phyloP scores from a whole-genome alignment of 2,888 invertebrate species.

The Andricus curvator region DNA sequence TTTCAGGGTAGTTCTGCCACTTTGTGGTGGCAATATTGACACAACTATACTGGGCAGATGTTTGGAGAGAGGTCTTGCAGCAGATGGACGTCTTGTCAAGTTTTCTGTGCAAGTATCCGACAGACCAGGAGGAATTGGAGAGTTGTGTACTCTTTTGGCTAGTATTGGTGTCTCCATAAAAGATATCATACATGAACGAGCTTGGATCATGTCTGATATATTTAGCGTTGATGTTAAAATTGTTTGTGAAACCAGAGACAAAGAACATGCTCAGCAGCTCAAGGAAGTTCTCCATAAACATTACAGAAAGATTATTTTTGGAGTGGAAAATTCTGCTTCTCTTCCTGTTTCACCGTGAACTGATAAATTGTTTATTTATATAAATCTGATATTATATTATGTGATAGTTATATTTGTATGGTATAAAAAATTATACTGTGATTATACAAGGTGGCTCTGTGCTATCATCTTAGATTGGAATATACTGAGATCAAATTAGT shows the following conservation, averaged over 20 bases:
- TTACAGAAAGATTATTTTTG: constrained; percentile 81
- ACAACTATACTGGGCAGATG: constrained; percentile 94
- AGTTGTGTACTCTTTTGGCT: constrained; percentile 88
- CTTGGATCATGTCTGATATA: constrained; percentile 95
- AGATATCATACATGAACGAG: constrained; percentile 97
- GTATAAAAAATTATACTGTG: no score
- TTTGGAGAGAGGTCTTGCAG: constrained; percentile 92
- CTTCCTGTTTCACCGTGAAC: neutral
- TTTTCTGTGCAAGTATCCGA: constrained; percentile 91
- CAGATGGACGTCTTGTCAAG: constrained; percentile 88
- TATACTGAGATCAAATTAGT: neutral
- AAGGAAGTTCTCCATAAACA: constrained; percentile 80
- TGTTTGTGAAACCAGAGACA: constrained; percentile 93
- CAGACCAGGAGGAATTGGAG: constrained; percentile 92
- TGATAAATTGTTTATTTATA: neutral
- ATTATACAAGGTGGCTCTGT: no score
- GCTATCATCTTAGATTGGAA: no score
- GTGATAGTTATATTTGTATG: neutral
- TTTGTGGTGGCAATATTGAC: constrained; percentile 95
- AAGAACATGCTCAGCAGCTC: constrained; percentile 86
- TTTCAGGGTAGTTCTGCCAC: constrained; percentile 88
- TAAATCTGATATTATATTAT: neutral
- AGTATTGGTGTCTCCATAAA: constrained; percentile 93
- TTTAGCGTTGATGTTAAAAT: constrained; percentile 92
- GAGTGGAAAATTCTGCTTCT: constrained; percentile 45